Evolutionary conservation across 2,797 vertebrate genomes (phyloP).

Genomic region (Crocidura indochinensis): DNA sequence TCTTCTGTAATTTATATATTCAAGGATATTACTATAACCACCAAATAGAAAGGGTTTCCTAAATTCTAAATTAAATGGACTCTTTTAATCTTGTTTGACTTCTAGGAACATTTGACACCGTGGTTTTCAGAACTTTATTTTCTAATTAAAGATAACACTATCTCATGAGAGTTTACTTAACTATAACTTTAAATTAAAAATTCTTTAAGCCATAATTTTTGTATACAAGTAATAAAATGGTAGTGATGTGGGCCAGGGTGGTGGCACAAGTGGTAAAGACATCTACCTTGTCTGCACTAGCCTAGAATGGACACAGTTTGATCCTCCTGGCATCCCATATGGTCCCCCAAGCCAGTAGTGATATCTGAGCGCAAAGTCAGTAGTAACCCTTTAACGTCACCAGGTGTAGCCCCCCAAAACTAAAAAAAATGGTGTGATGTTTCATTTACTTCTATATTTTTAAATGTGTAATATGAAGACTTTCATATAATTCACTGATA

Average conservation of each 20-base stretch:
- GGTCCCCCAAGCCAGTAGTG: too few species aligned
- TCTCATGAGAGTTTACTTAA: not conserved
- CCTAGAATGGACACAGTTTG: too few species aligned
- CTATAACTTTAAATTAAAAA: not conserved
- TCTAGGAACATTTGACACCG: not conserved
- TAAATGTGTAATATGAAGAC: not conserved
- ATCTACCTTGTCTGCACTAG: too few species aligned
- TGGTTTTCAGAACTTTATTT: slow-evolving; percentile 19
- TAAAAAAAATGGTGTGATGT: not conserved
- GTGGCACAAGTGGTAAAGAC: too few species aligned
- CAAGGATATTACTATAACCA: too few species aligned
- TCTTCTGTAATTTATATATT: not conserved
- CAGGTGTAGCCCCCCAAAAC: too few species aligned
- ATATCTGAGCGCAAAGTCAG: too few species aligned
- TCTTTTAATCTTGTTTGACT: slow-evolving; percentile 13
- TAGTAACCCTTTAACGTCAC: too few species aligned
- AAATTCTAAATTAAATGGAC: not conserved
- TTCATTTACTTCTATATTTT: slow-evolving; percentile 12
- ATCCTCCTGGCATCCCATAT: too few species aligned
- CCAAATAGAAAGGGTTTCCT: too few species aligned
- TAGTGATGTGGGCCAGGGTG: not conserved
- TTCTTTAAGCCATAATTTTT: slow-evolving; percentile 4
- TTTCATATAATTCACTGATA: not conserved
- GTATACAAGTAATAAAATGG: not conserved
- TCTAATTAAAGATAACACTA: slow-evolving; percentile 22